phyloP scores from a whole-genome alignment of 2,797 vertebrate species.

The Coccyzus lansbergi region DNA sequence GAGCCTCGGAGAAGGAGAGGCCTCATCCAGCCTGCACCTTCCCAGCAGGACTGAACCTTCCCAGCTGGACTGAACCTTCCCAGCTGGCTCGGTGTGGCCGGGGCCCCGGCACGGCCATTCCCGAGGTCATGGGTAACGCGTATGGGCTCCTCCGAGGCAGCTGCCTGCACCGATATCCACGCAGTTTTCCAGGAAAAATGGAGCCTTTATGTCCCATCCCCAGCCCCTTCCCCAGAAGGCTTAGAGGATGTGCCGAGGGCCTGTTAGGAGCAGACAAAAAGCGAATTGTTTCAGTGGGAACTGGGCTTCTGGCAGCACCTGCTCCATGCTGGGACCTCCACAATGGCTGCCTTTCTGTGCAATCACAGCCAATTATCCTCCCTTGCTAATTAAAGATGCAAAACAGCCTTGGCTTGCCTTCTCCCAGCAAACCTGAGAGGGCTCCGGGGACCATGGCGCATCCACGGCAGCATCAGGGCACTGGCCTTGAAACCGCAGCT shows the following conservation, averaged over 20 bases:
- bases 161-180: background rate
- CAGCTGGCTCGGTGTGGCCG: background rate
- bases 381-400: constrained; percentile 65
- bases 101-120: rapidly evolving
- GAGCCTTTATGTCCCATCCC: constrained; percentile 46
- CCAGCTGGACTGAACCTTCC: rapidly evolving
- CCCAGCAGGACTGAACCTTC: rapidly evolving
- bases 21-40: background rate
- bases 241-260: constrained; percentile 30
- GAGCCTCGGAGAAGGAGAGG: background rate
- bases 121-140: background rate
- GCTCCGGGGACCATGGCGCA: background rate
- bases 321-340: constrained; percentile 37
- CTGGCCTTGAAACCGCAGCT: background rate
- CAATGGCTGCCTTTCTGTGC: constrained; percentile 65
- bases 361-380: constrained; percentile 54
- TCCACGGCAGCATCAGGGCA: background rate
- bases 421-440: constrained; percentile 3
- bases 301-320: constrained; percentile 63
- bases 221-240: constrained; percentile 44
- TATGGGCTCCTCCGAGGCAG: background rate
- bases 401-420: constrained; percentile 27
- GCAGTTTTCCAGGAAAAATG: constrained; percentile 35
- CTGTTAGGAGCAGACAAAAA: constrained; percentile 47
- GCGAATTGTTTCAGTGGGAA: constrained; percentile 59